Conservation (phyloP, 2,113 vertebrate genomes). For the Trichechus manatus region DNA sequence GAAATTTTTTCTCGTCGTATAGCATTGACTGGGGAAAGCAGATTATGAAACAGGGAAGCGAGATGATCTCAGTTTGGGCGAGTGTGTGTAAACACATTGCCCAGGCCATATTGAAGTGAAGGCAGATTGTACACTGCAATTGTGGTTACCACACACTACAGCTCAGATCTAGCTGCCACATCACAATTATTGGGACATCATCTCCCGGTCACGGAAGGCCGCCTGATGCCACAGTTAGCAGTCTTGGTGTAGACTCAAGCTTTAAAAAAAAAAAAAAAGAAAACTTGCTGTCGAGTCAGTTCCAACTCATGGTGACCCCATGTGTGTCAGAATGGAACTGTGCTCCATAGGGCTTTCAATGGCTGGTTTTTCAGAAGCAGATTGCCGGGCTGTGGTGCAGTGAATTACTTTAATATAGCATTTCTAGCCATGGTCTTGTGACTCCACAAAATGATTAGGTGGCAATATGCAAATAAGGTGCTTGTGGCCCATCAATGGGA, state of each 20-base stretch:
- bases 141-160: accelerated
- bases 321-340: too few species aligned
- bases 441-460: neutral
- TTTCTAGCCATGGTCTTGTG: neutral
- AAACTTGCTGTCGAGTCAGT: neutral
- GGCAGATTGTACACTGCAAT: accelerated
- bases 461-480: neutral
- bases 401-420: neutral
- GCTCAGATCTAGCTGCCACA: accelerated
- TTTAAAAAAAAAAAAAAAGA: too few species aligned
- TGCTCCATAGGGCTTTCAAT: too few species aligned
- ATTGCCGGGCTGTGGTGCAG: too few species aligned
- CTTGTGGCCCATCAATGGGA: too few species aligned
- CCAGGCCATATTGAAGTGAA: neutral
- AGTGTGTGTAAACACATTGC: neutral
- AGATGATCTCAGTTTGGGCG: neutral
- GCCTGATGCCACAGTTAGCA: accelerated
- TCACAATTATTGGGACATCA: accelerated
- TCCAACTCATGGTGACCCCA: neutral
- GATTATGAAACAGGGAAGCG: neutral
- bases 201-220: neutral
- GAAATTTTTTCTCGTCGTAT: neutral
- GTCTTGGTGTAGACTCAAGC: neutral
- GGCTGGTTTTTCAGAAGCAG: too few species aligned
- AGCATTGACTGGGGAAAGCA: neutral